These are phyloP conservation scores for Oryctolagus cuniculus DNA, from an alignment of 2,113 vertebrate species.

Conservation along the genomic window mOryCun1.1 NC_091442.1:87247501-87248000, in stretches of 20 bases:
- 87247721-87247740: background rate
- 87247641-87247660: background rate
- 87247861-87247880: background rate
- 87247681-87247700: background rate
- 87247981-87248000: background rate
- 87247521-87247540: constrained; percentile 68
- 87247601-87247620: constrained; percentile 74
- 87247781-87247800: background rate
- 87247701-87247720: background rate
- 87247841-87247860: background rate
- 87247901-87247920: background rate
- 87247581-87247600: constrained; percentile 65
- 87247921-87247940: background rate
- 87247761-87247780: background rate
- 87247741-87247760: background rate
- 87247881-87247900: background rate
- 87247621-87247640: constrained; percentile 74
- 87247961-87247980: background rate
- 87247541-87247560: constrained; percentile 76
- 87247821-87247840: too few relatives aligned
- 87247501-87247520: constrained; percentile 74
- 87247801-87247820: background rate
- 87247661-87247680: constrained; percentile 50
- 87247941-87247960: background rate
- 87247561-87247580: constrained; percentile 63